phyloP scores from a whole-genome alignment of 2,888 invertebrate genomes.

The Latrodectus elegans region DNA sequence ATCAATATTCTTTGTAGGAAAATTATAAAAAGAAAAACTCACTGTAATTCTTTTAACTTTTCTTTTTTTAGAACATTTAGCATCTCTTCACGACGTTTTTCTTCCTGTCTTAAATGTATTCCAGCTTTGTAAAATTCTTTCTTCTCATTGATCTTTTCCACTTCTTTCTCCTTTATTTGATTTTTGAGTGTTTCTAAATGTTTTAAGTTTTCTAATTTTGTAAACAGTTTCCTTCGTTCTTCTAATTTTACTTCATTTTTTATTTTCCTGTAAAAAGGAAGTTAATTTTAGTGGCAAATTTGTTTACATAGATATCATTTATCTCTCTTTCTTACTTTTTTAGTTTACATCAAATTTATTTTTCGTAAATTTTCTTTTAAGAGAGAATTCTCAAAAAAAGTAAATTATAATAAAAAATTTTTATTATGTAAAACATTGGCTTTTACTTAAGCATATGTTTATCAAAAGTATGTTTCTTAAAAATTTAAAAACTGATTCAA shows the following conservation, averaged over 20 bases:
- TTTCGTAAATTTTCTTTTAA: no score
- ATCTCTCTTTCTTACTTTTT: not conserved
- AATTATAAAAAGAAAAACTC: slow-evolving; percentile 14
- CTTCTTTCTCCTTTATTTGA: slow-evolving; percentile 57
- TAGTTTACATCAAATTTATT: not conserved
- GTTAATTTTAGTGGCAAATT: not conserved
- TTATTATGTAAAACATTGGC: no score
- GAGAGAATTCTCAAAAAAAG: no score
- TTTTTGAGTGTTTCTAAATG: slow-evolving; percentile 44
- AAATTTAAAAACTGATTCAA: no score
- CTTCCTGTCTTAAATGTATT: slow-evolving; percentile 48
- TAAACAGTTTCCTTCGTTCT: slow-evolving; percentile 27
- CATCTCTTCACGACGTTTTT: slow-evolving; percentile 42
- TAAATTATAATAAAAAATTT: no score
- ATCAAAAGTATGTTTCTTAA: no score
- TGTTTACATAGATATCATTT: not conserved
- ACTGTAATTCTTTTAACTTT: slow-evolving; percentile 52
- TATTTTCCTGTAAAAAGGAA: slow-evolving; percentile 39
- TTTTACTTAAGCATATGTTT: no score
- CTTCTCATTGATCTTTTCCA: slow-evolving; percentile 57
- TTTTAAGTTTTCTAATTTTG: slow-evolving; percentile 46
- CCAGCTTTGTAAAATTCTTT: slow-evolving; percentile 46
- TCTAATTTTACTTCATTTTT: slow-evolving; percentile 44
- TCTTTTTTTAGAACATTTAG: slow-evolving; percentile 50
- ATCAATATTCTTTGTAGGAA: not conserved